A percentile compares a stretch with the other conserved stretches of the same genome.
Conservation (phyloP, 2,113 vertebrate genomes). For the mouse (Mus musculus) region GRCm39 chr2:155517001-155517500, state of each 20-base stretch:
- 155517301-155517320: background rate
- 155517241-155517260: background rate
- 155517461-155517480: background rate
- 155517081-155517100: constrained; percentile 15
- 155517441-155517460: background rate
- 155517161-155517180: background rate
- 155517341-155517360: background rate
- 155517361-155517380: constrained; percentile 6
- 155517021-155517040: constrained; percentile 44
- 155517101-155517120: constrained; percentile 35
- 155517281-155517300: background rate
- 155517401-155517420: constrained; percentile 47
- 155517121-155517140: background rate
- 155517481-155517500: too few species aligned
- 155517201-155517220: background rate
- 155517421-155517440: constrained; percentile 34
- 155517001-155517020: constrained; percentile 24
- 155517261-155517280: background rate
- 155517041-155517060: background rate
- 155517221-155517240: background rate
- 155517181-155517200: background rate
- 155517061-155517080: background rate
- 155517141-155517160: background rate
- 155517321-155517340: background rate
- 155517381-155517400: background rate